phyloP scores from a whole-genome alignment of 2,888 invertebrate species.

The Mycalesis mineus region DNA sequence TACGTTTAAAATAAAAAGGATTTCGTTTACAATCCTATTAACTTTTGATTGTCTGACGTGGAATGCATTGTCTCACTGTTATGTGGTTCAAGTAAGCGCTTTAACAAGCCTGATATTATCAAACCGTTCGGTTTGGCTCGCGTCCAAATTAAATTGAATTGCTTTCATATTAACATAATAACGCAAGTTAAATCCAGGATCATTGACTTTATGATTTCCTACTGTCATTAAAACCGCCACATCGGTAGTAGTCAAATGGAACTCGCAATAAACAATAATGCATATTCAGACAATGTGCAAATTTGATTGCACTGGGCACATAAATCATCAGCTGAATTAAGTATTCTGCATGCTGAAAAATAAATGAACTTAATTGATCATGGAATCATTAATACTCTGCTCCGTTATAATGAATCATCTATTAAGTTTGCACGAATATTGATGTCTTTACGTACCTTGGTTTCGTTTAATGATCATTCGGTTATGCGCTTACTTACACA shows the following conservation, averaged over 20 bases:
- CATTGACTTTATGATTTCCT: slow-evolving; percentile 9
- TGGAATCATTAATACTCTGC: not conserved
- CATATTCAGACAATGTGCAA: slow-evolving; percentile 8
- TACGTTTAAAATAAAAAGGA: not conserved
- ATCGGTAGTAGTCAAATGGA: not conserved
- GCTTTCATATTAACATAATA: slow-evolving; percentile 10
- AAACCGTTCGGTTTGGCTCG: slow-evolving; percentile 10
- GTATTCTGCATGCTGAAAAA: slow-evolving; percentile 14
- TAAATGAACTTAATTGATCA: slow-evolving; percentile 16
- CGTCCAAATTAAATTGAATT: slow-evolving; percentile 15
- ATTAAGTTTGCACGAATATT: not conserved
- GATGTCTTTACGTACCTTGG: not conserved
- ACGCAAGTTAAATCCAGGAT: slow-evolving; percentile 9
- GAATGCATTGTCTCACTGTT: not conserved
- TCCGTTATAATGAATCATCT: not conserved
- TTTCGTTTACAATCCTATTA: no score
- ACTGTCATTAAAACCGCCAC: slow-evolving; percentile 1
- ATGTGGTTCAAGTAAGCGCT: not conserved
- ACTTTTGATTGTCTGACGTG: not conserved
- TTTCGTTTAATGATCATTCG: no score
- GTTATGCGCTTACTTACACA: no score
- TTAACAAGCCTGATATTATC: slow-evolving; percentile 8
- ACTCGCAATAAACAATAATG: slow-evolving; percentile 11
- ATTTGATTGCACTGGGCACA: slow-evolving; percentile 13
- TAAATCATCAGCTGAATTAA: slow-evolving; percentile 15